phyloP scores from a whole-genome alignment of 2,888 invertebrate species.

The Abrostola triplasia region DNA sequence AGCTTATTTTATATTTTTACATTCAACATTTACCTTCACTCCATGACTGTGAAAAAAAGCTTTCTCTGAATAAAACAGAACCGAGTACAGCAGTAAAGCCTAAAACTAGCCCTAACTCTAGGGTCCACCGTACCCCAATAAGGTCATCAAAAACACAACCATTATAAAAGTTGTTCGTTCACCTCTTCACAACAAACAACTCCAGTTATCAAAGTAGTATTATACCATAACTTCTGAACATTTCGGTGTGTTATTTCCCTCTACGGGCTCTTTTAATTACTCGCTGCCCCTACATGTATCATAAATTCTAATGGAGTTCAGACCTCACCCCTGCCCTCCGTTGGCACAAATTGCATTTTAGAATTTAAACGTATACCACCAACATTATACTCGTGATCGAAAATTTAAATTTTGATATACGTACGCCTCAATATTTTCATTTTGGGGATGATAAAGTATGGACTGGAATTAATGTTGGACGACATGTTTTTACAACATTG shows the following conservation, averaged over 20 bases:
- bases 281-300: conserved; percentile 78
- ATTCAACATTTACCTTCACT: too few relatives aligned
- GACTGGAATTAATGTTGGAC: conserved; percentile 8
- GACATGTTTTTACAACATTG: conserved; percentile 4
- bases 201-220: conserved; percentile 64
- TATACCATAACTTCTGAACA: conserved; percentile 64
- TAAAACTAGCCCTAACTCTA: too few relatives aligned
- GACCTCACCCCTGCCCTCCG: conserved; percentile 58
- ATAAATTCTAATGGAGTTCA: conserved; percentile 84
- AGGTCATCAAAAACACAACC: conserved; percentile 12
- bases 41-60: too few relatives aligned
- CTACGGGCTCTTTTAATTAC: conserved; percentile 85
- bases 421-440: conserved; percentile 46
- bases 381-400: conserved; percentile 51
- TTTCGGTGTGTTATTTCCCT: conserved; percentile 75
- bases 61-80: too few relatives aligned
- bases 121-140: neutral
- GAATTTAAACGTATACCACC: conserved; percentile 69
- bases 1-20: too few relatives aligned
- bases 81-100: too few relatives aligned
- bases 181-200: conserved; percentile 60
- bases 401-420: conserved; percentile 53
- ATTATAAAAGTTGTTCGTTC: conserved; percentile 41
- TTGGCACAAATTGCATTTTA: conserved; percentile 78
- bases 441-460: conserved; percentile 28